Conservation (phyloP, 2,888 invertebrate genomes). For the Arrhopalites spinosus region DNA sequence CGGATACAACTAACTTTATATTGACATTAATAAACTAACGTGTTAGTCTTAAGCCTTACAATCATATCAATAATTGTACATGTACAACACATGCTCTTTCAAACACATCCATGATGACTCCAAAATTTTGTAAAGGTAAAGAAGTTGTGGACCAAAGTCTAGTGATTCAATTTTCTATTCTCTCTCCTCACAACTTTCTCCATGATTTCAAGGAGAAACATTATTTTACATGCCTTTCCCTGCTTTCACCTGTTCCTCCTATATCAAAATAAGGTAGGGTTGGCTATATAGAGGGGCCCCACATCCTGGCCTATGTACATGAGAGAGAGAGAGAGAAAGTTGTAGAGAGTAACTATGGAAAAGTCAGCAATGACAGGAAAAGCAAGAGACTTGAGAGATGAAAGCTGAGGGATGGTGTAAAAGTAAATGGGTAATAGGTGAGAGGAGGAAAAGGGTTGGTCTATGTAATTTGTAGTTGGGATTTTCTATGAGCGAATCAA, state of each 20-base stretch:
- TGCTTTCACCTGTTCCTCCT: too few relatives aligned
- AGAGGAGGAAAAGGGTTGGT: not conserved
- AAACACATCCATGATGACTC: too few relatives aligned
- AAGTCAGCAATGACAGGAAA: too few relatives aligned
- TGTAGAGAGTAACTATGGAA: too few relatives aligned
- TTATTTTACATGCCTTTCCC: not conserved
- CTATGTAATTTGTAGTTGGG: not conserved
- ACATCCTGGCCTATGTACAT: not conserved
- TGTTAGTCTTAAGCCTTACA: too few relatives aligned
- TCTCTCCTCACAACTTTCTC: not conserved
- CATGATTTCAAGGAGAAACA: not conserved
- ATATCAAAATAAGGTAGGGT: too few relatives aligned
- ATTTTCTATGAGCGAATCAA: constrained; percentile 8
- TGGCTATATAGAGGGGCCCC: not conserved
- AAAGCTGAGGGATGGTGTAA: not conserved
- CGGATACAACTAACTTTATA: too few relatives aligned
- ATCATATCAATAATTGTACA: too few relatives aligned
- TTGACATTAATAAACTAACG: too few relatives aligned
- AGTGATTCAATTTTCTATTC: constrained; percentile 3
- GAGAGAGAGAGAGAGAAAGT: too few relatives aligned
- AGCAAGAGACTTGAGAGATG: not conserved
- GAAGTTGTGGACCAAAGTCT: not conserved
- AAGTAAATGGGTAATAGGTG: not conserved
- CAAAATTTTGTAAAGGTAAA: too few relatives aligned
- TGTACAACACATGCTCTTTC: too few relatives aligned